These are phyloP conservation scores for Holacanthus passer DNA, from an alignment of 2,113 vertebrate genomes.

Conservation along the genomic window DNA sequence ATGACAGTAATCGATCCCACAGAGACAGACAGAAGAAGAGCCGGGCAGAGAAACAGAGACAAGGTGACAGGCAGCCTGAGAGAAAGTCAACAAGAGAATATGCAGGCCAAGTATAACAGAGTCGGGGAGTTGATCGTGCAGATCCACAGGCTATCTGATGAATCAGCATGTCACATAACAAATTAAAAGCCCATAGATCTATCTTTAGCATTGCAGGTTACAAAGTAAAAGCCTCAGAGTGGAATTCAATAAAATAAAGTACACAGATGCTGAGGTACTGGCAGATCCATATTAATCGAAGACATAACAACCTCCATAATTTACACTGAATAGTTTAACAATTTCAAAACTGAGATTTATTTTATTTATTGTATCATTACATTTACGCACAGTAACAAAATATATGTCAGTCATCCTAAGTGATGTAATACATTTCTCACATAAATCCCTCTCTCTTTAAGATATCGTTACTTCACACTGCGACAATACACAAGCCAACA, in stretches of 20 bases:
- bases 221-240: conserved; percentile 23
- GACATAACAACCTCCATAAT: background rate
- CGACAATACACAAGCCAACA: background rate
- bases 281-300: conserved; percentile 13
- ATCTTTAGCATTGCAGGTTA: conserved; percentile 10
- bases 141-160: conserved; percentile 27
- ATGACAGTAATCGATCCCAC: conserved; percentile 38
- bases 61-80: conserved; percentile 25
- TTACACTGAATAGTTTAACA: background rate
- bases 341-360: background rate
- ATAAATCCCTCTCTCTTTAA: background rate
- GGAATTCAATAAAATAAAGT: conserved; percentile 16
- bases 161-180: conserved; percentile 16
- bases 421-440: background rate
- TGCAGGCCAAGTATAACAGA: conserved; percentile 2
- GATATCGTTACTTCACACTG: background rate
- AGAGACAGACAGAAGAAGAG: conserved; percentile 16
- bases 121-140: conserved; percentile 3
- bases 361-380: background rate
- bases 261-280: background rate
- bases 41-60: conserved; percentile 1
- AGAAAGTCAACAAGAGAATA: conserved; percentile 17
- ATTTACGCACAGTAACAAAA: background rate
- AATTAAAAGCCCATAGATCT: conserved; percentile 38
- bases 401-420: background rate